Conservation (phyloP, 2,113 vertebrate genomes). For the Notarius lentiginosus region DNA sequence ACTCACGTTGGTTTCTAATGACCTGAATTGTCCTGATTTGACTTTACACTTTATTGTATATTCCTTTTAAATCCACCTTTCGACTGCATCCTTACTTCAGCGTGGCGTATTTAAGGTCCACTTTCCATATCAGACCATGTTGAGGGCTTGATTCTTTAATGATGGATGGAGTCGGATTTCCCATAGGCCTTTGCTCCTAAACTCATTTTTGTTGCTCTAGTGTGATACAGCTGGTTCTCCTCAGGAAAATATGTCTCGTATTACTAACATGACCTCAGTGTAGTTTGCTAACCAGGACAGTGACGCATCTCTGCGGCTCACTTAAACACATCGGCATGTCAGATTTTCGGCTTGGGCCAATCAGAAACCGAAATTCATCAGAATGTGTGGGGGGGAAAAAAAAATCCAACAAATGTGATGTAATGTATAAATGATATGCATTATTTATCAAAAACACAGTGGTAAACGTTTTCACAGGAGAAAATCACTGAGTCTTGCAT, state of each 20-base stretch:
- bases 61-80: neutral
- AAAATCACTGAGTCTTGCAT: neutral
- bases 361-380: neutral
- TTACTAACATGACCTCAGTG: neutral
- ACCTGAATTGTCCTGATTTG: neutral
- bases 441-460: neutral
- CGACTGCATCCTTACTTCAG: neutral
- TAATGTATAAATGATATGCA: neutral
- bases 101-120: neutral
- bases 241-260: constrained; percentile 6
- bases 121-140: constrained; percentile 1
- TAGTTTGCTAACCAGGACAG: constrained; percentile 9
- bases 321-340: neutral
- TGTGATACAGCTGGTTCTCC: constrained; percentile 1
- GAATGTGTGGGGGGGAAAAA: neutral
- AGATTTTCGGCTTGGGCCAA: neutral
- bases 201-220: constrained; percentile 13
- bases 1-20: neutral
- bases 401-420: neutral
- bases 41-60: neutral
- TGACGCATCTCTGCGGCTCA: neutral
- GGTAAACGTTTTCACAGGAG: neutral
- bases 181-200: constrained; percentile 29
- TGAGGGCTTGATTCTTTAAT: constrained; percentile 48
- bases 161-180: constrained; percentile 41